Base-by-base conservation (phyloP, 2,113 vertebrate genomes). In the Saccopteryx bilineata region DNA sequence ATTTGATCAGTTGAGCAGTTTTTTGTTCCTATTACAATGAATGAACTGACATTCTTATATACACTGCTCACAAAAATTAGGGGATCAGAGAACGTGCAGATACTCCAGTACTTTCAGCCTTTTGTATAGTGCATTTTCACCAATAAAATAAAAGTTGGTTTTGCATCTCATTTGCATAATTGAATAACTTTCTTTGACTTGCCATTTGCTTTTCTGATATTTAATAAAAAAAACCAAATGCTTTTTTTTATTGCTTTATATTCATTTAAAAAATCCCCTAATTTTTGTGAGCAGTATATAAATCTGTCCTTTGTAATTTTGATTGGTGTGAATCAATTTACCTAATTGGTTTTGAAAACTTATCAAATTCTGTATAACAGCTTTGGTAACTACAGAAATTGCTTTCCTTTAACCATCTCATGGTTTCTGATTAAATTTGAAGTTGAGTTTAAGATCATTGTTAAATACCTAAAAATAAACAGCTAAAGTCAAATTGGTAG, bases 371-470 rank as follows among this genome's bases (percentile, higher is more conserved):
- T 93, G 28, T 85, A 7, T 83, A n/a, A 61, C 52, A 85, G 82
- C 48, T 90, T 94, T 94, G 21, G 26, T 80, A 87, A 81, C 28
- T 18, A 52, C 19, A 96, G 65, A 94, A 92, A 72, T 90, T 74
- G 28, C n/a, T 88, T 93, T 85, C 9, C n/a, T 76, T 85, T 78
- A 81, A 11, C 60, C 7, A 69, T 48, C 7, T 74, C 60, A 56
- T 50, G 12, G 17, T 79, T 87, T 96, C 68, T 61, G 4, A 86
- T 80, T 92, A 63, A 82, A 95, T 31, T 69, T 80, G 72, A 88
- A 94, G 79, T 74, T 18, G 33, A 76, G 31, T 94, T 97, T 81
- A 87, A 91, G 74, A 85, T 93, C 46, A 46, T 63, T 68, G n/a
- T 65, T 23, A 12, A 19, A 5, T 94, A 89, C 33, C 39, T 94